phyloP scores from a whole-genome alignment of 2,113 vertebrate genomes.

The Cochlearius cochlearius region DNA sequence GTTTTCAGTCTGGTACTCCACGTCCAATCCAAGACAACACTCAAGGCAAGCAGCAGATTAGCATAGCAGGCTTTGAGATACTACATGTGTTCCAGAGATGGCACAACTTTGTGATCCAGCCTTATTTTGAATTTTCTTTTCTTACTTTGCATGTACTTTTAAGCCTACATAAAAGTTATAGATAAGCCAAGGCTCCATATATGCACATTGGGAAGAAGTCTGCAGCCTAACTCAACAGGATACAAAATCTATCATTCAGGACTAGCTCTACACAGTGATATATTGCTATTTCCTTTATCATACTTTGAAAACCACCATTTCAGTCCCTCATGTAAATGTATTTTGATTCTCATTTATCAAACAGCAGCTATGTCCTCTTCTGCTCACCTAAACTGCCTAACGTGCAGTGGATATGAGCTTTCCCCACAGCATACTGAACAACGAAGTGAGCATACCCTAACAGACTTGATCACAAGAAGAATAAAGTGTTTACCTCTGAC shows the following conservation, averaged over 20 bases:
- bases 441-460: neutral
- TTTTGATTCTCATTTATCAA: conserved; percentile 66
- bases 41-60: neutral
- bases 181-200: neutral
- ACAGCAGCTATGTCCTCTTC: neutral
- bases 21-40: neutral
- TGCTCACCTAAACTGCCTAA: neutral
- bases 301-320: neutral
- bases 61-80: neutral
- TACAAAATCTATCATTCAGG: conserved; percentile 47
- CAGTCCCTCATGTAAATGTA: conserved; percentile 52
- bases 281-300: conserved; percentile 50
- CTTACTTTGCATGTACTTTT: neutral
- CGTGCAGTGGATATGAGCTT: neutral
- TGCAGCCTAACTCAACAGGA: neutral
- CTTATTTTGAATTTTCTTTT: neutral
- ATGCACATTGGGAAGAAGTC: neutral
- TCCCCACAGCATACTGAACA: neutral
- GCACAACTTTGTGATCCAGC: neutral
- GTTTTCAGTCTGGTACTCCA: neutral
- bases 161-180: neutral
- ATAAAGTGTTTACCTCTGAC: neutral
- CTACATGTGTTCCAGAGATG: neutral
- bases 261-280: conserved; percentile 21
- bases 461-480: neutral